These are phyloP conservation scores for Hemibagrus wyckioides DNA, from an alignment of 2,113 vertebrate genomes.

Conservation along the genomic window DNA sequence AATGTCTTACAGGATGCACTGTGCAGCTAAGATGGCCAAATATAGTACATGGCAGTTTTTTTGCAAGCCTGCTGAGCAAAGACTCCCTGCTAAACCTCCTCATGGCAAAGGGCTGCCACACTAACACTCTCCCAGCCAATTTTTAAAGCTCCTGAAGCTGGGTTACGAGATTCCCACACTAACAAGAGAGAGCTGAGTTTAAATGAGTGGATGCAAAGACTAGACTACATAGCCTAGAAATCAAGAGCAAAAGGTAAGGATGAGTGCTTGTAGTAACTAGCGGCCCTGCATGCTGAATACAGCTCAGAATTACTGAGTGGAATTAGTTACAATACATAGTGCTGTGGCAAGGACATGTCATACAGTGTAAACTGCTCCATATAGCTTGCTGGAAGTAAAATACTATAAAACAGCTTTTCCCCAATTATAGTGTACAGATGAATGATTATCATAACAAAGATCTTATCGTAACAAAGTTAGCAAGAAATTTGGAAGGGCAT, in stretches of 20 bases:
- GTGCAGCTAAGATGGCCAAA: constrained; percentile 38
- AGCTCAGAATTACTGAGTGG: background rate
- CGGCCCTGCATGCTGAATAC: background rate
- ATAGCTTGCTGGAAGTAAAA: background rate
- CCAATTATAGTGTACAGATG: background rate
- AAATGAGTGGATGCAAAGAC: background rate
- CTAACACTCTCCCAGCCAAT: constrained; percentile 1
- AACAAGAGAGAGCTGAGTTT: constrained; percentile 7
- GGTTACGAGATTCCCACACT: background rate
- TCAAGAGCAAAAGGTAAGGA: constrained; percentile 1
- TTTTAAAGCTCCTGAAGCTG: constrained; percentile 11
- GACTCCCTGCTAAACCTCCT: constrained; percentile 25
- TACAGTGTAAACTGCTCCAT: background rate
- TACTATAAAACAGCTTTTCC: background rate
- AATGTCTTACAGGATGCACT: constrained; percentile 37
- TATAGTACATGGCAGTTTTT: constrained; percentile 39
- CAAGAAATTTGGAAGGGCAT: background rate
- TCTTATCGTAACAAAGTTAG: background rate
- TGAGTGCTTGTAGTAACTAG: background rate
- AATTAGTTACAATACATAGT: background rate
- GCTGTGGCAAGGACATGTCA: background rate
- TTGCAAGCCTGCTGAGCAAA: constrained; percentile 12
- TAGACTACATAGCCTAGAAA: background rate
- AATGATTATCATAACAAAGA: background rate
- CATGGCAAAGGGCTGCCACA: constrained; percentile 17